Evolutionary conservation across 2,888 invertebrate species (phyloP).

Genomic region (Blastobasis lacticolella): DNA sequence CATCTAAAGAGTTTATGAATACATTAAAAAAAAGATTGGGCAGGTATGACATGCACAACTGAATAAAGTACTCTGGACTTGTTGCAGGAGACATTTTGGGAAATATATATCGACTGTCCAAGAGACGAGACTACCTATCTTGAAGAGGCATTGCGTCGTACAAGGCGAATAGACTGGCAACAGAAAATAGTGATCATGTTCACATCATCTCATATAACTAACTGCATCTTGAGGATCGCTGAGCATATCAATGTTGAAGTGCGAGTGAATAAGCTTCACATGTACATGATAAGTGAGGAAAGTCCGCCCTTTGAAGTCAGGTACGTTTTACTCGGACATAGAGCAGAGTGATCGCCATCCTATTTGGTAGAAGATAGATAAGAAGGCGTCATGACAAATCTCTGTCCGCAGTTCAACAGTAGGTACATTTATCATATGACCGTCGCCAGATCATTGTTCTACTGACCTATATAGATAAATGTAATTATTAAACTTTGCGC

Average conservation of each 20-base stretch:
- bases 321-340: conserved; percentile 5
- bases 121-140: conserved; percentile 20
- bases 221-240: conserved; percentile 15
- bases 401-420: too few species aligned
- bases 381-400: too few species aligned
- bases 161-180: conserved; percentile 23
- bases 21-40: too few species aligned
- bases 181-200: conserved; percentile 15
- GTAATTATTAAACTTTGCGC: too few species aligned
- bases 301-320: conserved; percentile 17
- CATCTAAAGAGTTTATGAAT: too few species aligned
- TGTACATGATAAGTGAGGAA: conserved; percentile 16
- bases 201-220: conserved; percentile 14
- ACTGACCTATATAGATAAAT: too few species aligned
- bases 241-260: conserved; percentile 12
- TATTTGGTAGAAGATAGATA: too few species aligned
- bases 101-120: conserved; percentile 22
- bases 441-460: too few species aligned
- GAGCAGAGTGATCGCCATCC: background rate
- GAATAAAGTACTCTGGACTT: too few species aligned
- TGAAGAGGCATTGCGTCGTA: conserved; percentile 19
- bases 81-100: conserved; percentile 4
- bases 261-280: conserved; percentile 8
- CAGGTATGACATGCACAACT: too few species aligned
- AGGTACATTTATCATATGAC: too few species aligned